phyloP scores from a whole-genome alignment of 2,113 vertebrate genomes.

The Benitochromis conjunctus region DNA sequence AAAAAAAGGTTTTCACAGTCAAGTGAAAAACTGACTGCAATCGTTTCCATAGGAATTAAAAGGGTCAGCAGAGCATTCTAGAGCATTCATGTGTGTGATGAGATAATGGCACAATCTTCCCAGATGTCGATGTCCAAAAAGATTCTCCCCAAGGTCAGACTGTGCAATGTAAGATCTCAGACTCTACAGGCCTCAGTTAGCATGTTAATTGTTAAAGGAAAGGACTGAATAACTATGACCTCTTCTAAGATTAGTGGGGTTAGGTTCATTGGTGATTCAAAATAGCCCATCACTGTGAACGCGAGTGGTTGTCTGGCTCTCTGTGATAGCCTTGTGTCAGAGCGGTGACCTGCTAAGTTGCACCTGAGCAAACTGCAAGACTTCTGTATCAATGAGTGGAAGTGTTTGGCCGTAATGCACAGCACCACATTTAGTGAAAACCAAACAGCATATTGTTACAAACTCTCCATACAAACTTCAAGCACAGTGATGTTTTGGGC shows the following conservation, averaged over 20 bases:
- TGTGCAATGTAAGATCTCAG: neutral
- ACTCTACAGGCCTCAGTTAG: neutral
- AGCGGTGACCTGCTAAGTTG: neutral
- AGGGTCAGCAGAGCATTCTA: neutral
- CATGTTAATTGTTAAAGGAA: neutral
- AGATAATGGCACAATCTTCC: neutral
- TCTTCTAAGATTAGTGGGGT: neutral
- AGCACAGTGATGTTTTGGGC: neutral
- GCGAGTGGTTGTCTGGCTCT: neutral
- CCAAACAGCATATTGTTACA: neutral
- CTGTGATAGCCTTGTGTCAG: neutral
- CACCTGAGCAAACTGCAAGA: neutral
- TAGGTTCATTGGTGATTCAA: neutral
- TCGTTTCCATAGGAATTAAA: neutral
- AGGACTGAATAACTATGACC: neutral
- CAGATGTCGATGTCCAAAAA: neutral
- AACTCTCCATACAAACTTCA: neutral
- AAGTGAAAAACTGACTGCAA: neutral
- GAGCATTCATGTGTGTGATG: neutral
- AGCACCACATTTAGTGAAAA: neutral
- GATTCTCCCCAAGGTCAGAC: rapidly evolving
- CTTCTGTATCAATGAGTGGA: neutral
- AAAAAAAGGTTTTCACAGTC: neutral
- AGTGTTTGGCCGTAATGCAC: rapidly evolving
- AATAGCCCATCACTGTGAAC: neutral